These are phyloP conservation scores for Prietella phreatophila DNA, from an alignment of 2,113 vertebrate species.

Conservation along the genomic window DNA sequence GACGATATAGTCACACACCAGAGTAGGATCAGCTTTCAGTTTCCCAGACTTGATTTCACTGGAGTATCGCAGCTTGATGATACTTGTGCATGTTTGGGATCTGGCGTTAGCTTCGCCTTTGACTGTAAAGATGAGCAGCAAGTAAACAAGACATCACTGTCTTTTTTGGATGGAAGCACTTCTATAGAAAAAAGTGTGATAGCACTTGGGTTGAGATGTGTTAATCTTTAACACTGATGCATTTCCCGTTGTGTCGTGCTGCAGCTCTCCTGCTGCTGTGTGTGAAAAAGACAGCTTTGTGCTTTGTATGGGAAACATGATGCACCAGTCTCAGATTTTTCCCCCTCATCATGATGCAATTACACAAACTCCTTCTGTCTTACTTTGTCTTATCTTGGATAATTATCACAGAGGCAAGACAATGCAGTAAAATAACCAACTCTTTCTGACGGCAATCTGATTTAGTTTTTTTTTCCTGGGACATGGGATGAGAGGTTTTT, in stretches of 20 bases:
- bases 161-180: neutral
- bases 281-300: neutral
- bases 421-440: neutral
- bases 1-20: neutral
- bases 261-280: neutral
- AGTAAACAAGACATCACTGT: slow-evolving; percentile 1
- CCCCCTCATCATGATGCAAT: neutral
- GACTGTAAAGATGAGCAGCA: neutral
- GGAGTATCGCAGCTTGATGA: neutral
- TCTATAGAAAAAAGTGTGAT: neutral
- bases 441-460: neutral
- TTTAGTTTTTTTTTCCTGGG: neutral
- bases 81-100: neutral
- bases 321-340: neutral
- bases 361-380: neutral
- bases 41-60: neutral
- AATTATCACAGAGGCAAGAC: neutral
- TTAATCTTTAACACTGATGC: neutral
- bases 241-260: neutral
- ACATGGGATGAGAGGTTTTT: neutral
- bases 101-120: neutral
- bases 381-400: neutral
- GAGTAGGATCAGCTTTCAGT: neutral
- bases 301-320: neutral
- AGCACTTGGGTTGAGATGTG: no score